Conservation (phyloP, 2,797 vertebrate genomes). For the Masticophis lateralis region DNA sequence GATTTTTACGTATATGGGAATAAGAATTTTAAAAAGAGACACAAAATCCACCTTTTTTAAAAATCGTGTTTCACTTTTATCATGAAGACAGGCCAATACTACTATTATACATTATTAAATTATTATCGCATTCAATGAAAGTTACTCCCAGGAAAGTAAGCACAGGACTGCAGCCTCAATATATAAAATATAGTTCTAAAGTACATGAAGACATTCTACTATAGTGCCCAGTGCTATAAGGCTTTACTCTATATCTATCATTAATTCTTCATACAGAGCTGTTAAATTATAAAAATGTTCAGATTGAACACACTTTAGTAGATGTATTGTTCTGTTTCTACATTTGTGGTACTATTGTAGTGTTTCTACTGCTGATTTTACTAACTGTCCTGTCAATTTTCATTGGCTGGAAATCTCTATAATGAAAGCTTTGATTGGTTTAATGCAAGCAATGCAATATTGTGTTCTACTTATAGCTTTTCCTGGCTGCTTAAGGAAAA, state of each 20-base stretch:
- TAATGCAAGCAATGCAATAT: background rate
- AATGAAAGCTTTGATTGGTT: background rate
- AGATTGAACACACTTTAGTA: background rate
- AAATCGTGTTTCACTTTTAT: background rate
- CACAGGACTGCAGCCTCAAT: background rate
- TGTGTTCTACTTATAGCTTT: background rate
- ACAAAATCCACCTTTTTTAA: background rate
- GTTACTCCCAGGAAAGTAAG: background rate
- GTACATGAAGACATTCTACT: background rate
- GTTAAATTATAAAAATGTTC: background rate
- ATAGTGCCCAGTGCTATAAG: background rate
- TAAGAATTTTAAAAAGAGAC: background rate
- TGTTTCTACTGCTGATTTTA: background rate
- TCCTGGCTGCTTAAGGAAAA: background rate
- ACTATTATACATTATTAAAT: background rate
- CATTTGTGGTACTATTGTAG: background rate
- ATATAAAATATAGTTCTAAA: background rate
- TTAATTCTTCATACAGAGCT: background rate
- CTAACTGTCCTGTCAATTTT: background rate
- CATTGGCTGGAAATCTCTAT: background rate
- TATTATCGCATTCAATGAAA: background rate
- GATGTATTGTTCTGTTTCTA: background rate
- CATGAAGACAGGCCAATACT: slow-evolving; percentile 1
- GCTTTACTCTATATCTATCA: background rate
- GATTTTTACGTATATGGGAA: background rate